Evolutionary conservation across 2,113 vertebrate genomes (phyloP).

Genomic region (Clinocottus analis): DNA sequence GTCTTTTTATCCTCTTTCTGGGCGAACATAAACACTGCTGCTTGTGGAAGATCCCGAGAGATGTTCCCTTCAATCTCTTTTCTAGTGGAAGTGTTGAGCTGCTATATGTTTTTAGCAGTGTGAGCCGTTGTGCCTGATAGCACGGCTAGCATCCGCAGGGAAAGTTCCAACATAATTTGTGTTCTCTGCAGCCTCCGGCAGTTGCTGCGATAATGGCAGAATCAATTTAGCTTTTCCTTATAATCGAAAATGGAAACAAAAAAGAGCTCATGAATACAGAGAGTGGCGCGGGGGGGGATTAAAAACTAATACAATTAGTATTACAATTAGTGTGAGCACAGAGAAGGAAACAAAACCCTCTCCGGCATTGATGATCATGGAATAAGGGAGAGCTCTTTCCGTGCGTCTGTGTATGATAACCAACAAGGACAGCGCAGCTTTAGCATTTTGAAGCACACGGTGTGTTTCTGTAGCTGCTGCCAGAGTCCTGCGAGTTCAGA

Average conservation of each 20-base stretch:
- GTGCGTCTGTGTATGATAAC: not conserved
- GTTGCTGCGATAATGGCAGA: conserved; percentile 41
- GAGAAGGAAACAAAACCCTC: conserved; percentile 37
- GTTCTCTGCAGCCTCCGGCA: conserved; percentile 42
- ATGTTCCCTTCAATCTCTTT: conserved; percentile 2
- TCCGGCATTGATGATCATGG: conserved; percentile 2
- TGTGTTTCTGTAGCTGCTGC: not conserved
- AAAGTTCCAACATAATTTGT: conserved; percentile 48
- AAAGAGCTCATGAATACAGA: conserved; percentile 30
- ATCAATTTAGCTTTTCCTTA: conserved; percentile 48
- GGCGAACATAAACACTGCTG: no score
- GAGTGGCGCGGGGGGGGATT: conserved; percentile 41
- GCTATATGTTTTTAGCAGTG: conserved; percentile 17
- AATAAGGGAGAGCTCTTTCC: conserved; percentile 4
- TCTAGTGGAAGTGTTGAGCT: not conserved
- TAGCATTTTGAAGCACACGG: not conserved
- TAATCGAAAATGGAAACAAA: conserved; percentile 52
- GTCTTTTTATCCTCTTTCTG: conserved; percentile 29
- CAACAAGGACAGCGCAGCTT: not conserved
- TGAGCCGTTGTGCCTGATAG: conserved; percentile 17
- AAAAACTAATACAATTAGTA: conserved; percentile 59
- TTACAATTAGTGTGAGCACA: conserved; percentile 42
- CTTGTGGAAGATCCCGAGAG: no score
- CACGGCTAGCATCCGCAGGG: conserved; percentile 39
- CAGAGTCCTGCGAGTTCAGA: not conserved